phyloP scores from a whole-genome alignment of 2,113 vertebrate genomes.

The Willisornis vidua region DNA sequence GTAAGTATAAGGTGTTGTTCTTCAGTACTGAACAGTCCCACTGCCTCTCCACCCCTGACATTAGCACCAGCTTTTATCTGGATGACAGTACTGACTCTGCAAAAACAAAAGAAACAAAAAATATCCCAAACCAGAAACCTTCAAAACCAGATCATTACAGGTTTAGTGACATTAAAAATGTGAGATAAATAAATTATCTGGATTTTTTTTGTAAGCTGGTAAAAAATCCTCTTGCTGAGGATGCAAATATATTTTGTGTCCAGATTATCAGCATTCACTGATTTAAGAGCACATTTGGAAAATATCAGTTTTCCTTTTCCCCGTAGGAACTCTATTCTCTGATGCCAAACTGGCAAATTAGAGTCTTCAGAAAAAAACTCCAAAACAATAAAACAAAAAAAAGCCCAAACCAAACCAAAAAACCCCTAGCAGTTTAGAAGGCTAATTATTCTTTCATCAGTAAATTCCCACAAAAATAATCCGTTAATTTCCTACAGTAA shows the following conservation, averaged over 20 bases:
- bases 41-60: neutral
- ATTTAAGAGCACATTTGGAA: neutral
- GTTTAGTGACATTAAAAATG: neutral
- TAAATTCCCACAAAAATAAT: neutral
- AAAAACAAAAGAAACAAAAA: neutral
- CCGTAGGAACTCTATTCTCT: neutral
- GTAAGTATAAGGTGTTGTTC: neutral
- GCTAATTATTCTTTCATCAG: neutral
- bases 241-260: neutral
- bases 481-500: neutral
- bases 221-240: neutral
- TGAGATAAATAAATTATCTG: neutral
- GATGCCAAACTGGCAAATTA: neutral
- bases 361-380: neutral
- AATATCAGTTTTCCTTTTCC: neutral
- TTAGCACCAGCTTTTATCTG: neutral
- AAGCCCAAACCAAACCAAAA: too few relatives aligned
- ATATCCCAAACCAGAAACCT: neutral
- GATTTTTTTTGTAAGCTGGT: accelerated
- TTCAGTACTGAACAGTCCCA: neutral
- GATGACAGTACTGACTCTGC: neutral
- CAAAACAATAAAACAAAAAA: too few relatives aligned
- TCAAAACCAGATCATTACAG: neutral
- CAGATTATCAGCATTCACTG: neutral
- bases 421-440: neutral